Percentiles rank a stretch among this genome's conserved stretches.
These are phyloP conservation scores for Proisotoma minuta DNA, from an alignment of 2,888 invertebrate genomes.

Conservation along the genomic window DNA sequence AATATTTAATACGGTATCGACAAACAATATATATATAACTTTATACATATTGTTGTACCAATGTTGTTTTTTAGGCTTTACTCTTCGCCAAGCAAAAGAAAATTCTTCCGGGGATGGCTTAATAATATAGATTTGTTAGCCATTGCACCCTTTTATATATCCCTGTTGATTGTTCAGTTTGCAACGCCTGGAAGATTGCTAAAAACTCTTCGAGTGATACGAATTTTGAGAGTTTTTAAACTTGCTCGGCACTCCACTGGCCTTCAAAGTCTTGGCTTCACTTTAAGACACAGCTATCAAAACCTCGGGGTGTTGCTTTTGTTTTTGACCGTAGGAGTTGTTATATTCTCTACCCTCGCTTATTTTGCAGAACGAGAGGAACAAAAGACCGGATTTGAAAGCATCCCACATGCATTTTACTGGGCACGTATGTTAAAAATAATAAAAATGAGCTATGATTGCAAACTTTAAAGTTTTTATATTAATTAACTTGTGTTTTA, in stretches of 20 bases:
- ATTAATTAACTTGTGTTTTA: neutral
- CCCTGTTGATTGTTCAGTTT: constrained; percentile 27
- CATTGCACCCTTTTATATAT: constrained; percentile 30
- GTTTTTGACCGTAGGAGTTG: constrained; percentile 27
- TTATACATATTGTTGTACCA: too few species aligned
- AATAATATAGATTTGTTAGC: constrained; percentile 35
- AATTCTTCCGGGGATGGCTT: constrained; percentile 32
- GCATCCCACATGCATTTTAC: constrained; percentile 28
- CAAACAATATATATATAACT: too few species aligned
- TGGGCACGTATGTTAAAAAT: constrained; percentile 15
- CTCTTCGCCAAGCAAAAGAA: constrained; percentile 22
- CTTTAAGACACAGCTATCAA: constrained; percentile 30
- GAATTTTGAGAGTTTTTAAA: constrained; percentile 36
- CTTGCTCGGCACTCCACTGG: constrained; percentile 33
- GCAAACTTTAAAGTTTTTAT: too few species aligned
- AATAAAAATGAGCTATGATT: too few species aligned
- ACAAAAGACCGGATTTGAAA: constrained; percentile 21
- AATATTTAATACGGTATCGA: constrained; percentile 29
- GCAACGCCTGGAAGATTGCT: constrained; percentile 26
- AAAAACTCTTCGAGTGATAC: constrained; percentile 32
- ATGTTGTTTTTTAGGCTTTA: too few species aligned
- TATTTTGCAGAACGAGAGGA: constrained; percentile 34
- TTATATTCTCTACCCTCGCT: constrained; percentile 32
- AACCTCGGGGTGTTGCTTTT: constrained; percentile 31
- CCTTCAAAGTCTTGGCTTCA: constrained; percentile 33